Conservation (phyloP, 2,113 vertebrate genomes). For the Polyodon spathula region DNA sequence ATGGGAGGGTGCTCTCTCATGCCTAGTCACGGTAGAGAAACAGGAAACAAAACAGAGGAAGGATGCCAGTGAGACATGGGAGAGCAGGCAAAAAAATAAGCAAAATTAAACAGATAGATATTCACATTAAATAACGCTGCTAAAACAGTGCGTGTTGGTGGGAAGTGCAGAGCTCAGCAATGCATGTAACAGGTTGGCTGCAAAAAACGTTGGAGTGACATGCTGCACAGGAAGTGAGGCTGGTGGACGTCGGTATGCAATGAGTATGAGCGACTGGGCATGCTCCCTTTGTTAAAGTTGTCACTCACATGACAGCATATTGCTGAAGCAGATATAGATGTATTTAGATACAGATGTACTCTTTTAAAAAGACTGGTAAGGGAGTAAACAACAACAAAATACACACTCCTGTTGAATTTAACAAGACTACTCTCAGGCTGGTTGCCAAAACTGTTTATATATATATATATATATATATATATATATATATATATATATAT, state of each 20-base stretch:
- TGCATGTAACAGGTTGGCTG: constrained; percentile 29
- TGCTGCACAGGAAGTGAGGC: constrained; percentile 37
- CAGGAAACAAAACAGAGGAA: constrained; percentile 16
- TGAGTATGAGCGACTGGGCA: constrained; percentile 49
- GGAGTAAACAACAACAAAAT: background rate
- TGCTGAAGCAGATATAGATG: background rate
- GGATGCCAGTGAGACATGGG: constrained; percentile 6
- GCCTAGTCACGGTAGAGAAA: constrained; percentile 43
- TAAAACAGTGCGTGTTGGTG: constrained; percentile 36
- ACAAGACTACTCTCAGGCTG: constrained; percentile 9
- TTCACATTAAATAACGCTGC: constrained; percentile 38
- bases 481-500: no score
- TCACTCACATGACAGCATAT: background rate
- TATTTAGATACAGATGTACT: no score
- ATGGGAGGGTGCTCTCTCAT: constrained; percentile 81
- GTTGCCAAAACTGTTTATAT: constrained; percentile 10
- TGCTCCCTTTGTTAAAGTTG: constrained; percentile 38
- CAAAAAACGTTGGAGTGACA: constrained; percentile 27
- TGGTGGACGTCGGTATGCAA: constrained; percentile 19
- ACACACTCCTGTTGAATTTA: background rate
- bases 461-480: no score
- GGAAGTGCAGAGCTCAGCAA: constrained; percentile 34
- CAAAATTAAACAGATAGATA: background rate
- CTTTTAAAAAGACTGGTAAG: no score
- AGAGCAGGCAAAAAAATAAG: background rate